Evolutionary conservation across 2,797 vertebrate species (phyloP).

Genomic region (Dromococcyx pavoninus): DNA sequence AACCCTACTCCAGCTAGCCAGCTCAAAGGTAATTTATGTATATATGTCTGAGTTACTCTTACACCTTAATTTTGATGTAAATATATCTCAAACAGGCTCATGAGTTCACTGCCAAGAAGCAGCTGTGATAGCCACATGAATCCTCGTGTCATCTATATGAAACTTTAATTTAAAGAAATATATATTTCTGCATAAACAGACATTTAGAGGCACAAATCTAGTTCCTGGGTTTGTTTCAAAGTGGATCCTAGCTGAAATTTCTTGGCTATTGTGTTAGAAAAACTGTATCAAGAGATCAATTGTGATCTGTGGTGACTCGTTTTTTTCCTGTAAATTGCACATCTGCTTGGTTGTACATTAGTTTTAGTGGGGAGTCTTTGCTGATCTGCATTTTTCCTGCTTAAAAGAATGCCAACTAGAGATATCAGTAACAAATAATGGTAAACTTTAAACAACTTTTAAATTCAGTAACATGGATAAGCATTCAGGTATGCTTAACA

Average conservation of each 20-base stretch:
- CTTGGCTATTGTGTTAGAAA: not conserved
- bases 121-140: not conserved
- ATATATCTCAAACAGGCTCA: not conserved
- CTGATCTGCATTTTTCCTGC: not conserved
- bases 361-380: not conserved
- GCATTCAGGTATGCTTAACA: not conserved
- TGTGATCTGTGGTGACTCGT: not conserved
- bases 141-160: not conserved
- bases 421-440: not conserved
- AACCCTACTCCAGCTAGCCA: not conserved
- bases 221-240: not conserved
- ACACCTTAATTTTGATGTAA: not conserved
- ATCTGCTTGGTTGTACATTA: not conserved
- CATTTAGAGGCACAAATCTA: not conserved
- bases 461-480: not conserved
- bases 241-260: not conserved
- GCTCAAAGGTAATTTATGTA: not conserved
- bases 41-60: not conserved
- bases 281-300: not conserved
- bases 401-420: not conserved
- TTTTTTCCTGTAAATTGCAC: not conserved
- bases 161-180: not conserved
- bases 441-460: not conserved
- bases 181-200: not conserved
- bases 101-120: not conserved